Conservation (phyloP, 2,888 invertebrate species). For the Oeneis ivallda region DNA sequence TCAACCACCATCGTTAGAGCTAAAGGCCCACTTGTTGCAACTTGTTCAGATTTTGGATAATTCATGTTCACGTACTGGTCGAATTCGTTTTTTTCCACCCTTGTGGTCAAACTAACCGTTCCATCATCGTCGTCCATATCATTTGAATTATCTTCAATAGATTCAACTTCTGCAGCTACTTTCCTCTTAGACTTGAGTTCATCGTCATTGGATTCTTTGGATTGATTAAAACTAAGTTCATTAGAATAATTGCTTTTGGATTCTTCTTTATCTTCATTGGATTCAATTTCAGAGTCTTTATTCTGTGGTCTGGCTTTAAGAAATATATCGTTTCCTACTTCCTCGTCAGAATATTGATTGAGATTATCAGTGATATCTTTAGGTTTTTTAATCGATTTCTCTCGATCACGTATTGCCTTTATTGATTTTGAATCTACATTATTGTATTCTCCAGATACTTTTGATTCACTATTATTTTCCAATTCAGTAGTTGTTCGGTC, state of each 20-base stretch:
- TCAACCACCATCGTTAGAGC: constrained; percentile 36
- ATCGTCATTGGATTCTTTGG: neutral
- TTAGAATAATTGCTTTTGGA: neutral
- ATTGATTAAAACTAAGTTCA: neutral
- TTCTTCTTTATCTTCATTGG: neutral
- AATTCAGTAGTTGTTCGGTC: neutral
- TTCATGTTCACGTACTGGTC: constrained; percentile 48
- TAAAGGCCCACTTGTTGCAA: constrained; percentile 45
- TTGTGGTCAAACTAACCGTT: constrained; percentile 38
- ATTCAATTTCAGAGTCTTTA: neutral
- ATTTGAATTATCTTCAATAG: neutral
- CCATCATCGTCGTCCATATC: neutral
- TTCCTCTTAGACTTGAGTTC: neutral
- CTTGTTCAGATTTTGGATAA: constrained; percentile 39
- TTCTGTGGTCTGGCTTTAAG: neutral
- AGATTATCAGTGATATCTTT: neutral
- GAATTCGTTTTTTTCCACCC: constrained; percentile 42
- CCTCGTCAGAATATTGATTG: neutral
- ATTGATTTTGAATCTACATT: neutral
- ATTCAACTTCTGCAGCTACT: neutral
- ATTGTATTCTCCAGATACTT: neutral
- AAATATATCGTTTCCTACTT: neutral
- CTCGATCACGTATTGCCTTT: neutral
- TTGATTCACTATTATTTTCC: neutral
- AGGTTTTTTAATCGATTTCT: neutral